These are phyloP conservation scores for Euglossa dilemma DNA, from an alignment of 1,140 invertebrate species.

Conservation along the genomic window DNA sequence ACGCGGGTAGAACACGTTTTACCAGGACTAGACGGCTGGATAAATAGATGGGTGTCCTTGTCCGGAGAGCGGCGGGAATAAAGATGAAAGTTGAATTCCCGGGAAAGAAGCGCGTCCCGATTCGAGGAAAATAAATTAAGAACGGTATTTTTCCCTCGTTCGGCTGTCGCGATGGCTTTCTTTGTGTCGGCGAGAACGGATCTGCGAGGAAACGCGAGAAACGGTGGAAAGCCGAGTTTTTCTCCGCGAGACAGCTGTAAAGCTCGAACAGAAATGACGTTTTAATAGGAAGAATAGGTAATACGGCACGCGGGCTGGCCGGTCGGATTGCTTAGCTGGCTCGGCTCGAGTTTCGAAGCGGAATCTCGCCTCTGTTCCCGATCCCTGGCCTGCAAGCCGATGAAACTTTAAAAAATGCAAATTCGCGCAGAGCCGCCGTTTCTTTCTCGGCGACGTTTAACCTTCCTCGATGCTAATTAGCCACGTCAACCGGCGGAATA, in stretches of 20 bases:
- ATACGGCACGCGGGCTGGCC: conserved; percentile 14
- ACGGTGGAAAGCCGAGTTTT: not conserved
- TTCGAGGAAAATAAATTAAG: not conserved
- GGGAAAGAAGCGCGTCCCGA: not conserved
- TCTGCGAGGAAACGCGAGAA: not conserved
- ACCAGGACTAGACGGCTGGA: conserved; percentile 53
- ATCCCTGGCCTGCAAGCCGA: not conserved
- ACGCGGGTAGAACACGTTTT: conserved; percentile 56
- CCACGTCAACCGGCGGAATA: conserved; percentile 18
- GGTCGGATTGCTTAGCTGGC: conserved; percentile 41
- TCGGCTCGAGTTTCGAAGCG: conserved; percentile 38
- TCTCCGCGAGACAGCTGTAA: not conserved
- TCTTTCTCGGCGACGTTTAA: conserved; percentile 5
- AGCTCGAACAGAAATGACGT: not conserved
- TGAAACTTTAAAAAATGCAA: conserved; percentile 33
- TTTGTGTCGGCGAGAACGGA: not conserved
- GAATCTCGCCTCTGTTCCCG: conserved; percentile 2
- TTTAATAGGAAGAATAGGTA: conserved; percentile 30
- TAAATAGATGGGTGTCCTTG: conserved; percentile 58
- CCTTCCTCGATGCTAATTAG: conserved; percentile 39
- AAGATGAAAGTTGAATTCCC: conserved; percentile 22
- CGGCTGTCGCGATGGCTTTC: too few relatives aligned
- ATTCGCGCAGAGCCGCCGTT: not conserved
- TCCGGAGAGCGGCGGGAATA: conserved; percentile 34
- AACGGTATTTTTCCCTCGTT: not conserved